These are phyloP conservation scores for Zoanthus solanderi DNA, from an alignment of 92 coral and sea anemone species.

Conservation along the genomic window DNA sequence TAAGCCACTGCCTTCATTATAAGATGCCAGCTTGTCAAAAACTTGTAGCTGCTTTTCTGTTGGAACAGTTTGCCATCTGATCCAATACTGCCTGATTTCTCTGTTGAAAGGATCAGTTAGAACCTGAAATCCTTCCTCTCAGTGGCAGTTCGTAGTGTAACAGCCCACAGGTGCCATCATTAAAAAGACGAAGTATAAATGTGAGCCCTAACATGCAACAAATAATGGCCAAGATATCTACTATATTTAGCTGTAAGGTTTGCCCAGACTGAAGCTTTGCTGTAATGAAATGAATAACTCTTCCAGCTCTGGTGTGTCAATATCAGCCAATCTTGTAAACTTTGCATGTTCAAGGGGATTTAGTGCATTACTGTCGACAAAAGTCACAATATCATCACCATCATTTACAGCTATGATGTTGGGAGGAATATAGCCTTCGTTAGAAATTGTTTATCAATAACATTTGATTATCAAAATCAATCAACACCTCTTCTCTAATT, in stretches of 20 bases:
- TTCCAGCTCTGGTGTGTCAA: conserved; percentile 33
- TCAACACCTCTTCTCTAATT: no score
- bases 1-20: conserved; percentile 34
- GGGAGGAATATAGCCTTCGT: not conserved
- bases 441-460: no score
- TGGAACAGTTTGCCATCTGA: conserved; percentile 4
- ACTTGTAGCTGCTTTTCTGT: not conserved
- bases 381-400: conserved; percentile 36
- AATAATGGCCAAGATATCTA: conserved; percentile 16
- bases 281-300: conserved; percentile 19
- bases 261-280: not conserved
- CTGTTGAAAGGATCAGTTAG: conserved; percentile 10
- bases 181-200: conserved; percentile 20
- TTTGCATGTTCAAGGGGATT: conserved; percentile 18
- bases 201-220: conserved; percentile 3
- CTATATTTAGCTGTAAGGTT: not conserved
- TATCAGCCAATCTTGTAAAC: conserved; percentile 44
- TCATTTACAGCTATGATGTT: conserved; percentile 40
- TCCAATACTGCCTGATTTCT: conserved; percentile 25
- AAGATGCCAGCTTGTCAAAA: conserved; percentile 20
- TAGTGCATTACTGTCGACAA: conserved; percentile 1
- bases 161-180: conserved; percentile 19
- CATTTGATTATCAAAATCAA: no score
- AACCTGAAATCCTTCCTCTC: conserved; percentile 27
- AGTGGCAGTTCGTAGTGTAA: conserved; percentile 23